phyloP scores from a whole-genome alignment of 1,140 invertebrate species.

The Littorina saxatilis region DNA sequence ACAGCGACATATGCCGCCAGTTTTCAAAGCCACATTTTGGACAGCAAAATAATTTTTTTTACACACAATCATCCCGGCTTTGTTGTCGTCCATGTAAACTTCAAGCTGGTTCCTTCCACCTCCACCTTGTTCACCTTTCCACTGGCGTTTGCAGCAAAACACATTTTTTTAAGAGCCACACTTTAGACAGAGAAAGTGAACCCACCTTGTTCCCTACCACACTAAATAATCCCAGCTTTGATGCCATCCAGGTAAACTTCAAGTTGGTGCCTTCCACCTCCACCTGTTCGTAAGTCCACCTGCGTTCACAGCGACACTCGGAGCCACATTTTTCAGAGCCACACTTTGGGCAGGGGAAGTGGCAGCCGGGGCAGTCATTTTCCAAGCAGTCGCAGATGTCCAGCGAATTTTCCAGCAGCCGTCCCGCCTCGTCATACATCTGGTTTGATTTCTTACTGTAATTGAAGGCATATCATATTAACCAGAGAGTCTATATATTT shows the following conservation, averaged over 20 bases:
- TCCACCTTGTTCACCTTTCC: conserved; percentile 70
- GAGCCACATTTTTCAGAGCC: conserved; percentile 80
- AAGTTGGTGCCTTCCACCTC: conserved; percentile 71
- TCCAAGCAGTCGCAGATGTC: conserved; percentile 89
- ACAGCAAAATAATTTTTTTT: not conserved
- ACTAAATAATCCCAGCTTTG: not conserved
- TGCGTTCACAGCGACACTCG: conserved; percentile 78
- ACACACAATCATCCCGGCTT: not conserved
- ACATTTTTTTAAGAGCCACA: conserved; percentile 75
- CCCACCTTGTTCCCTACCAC: not conserved
- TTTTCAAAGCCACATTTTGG: not conserved
- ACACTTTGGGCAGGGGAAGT: conserved; percentile 87
- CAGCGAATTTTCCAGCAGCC: conserved; percentile 77
- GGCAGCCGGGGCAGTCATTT: conserved; percentile 84
- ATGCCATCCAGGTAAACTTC: conserved; percentile 50
- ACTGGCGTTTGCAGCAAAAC: conserved; percentile 76
- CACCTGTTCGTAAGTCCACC: conserved; percentile 70
- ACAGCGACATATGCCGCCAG: not conserved
- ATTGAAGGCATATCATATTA: conserved; percentile 34
- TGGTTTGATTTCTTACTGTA: conserved; percentile 65
- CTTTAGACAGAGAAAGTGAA: conserved; percentile 75
- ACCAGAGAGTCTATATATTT: too few species aligned
- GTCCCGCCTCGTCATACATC: conserved; percentile 75
- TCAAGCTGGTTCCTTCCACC: conserved; percentile 68
- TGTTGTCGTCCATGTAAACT: conserved; percentile 49